A percentile compares a stretch with the other conserved stretches of the same genome.
Conservation (phyloP, 2,888 invertebrate genomes). For the Germaria angustata region DNA sequence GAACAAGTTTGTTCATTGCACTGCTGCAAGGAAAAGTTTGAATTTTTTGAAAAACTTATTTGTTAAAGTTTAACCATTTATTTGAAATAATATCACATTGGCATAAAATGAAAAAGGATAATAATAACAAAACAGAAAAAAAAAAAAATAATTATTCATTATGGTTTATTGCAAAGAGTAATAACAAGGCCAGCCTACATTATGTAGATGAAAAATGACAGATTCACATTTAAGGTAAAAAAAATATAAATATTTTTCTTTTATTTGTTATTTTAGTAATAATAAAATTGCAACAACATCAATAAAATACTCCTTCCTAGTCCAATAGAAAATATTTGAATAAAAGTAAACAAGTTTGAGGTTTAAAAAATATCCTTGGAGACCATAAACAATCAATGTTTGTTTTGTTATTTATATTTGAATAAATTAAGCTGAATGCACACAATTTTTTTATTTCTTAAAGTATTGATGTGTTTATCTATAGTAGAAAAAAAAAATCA, state of each 20-base stretch:
- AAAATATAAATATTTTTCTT: neutral
- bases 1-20: too few species aligned
- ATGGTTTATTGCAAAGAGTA: neutral
- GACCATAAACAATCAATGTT: conserved; percentile 24
- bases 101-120: neutral
- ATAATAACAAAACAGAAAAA: too few species aligned
- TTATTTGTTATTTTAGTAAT: neutral
- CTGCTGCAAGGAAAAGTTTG: too few species aligned
- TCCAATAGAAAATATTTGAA: neutral
- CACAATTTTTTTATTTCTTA: neutral
- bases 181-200: too few species aligned
- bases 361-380: conserved; percentile 17
- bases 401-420: neutral
- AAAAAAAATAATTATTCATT: neutral
- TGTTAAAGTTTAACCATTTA: too few species aligned
- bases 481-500: neutral
- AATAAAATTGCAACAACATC: too few species aligned
- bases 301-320: too few species aligned
- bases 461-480: neutral
- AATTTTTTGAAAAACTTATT: too few species aligned
- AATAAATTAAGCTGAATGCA: neutral
- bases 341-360: neutral
- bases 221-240: neutral
- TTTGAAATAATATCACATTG: neutral
- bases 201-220: neutral